A percentile compares a stretch with the other conserved stretches of the same genome.
phyloP scores from a whole-genome alignment of 2,113 vertebrate species.

The Anolis sagrei region DNA sequence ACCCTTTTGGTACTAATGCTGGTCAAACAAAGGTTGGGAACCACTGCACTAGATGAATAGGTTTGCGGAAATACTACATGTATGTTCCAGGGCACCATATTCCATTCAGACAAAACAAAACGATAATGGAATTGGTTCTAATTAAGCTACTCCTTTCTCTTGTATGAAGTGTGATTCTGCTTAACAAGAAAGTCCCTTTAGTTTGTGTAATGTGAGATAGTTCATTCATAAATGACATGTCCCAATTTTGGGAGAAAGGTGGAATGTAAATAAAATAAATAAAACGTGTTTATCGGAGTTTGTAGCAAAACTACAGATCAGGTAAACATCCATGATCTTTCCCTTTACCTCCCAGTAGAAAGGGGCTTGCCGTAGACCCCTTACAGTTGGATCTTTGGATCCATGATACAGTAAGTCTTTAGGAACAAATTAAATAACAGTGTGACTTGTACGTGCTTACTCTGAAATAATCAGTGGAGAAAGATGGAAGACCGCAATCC shows the following conservation, averaged over 20 bases:
- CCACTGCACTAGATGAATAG: no score
- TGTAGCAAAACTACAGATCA: neutral
- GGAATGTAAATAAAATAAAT: no score
- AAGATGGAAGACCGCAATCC: no score
- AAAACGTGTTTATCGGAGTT: neutral
- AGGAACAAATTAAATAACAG: neutral
- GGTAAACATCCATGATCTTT: neutral
- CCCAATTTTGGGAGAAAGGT: no score
- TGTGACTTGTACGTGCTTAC: neutral
- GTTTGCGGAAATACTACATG: neutral
- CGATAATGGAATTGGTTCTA: neutral
- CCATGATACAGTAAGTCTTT: neutral
- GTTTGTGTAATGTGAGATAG: neutral
- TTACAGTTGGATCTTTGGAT: neutral
- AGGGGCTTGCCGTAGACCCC: no score
- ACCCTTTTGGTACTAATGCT: no score
- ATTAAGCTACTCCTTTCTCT: neutral
- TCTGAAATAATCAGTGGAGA: neutral
- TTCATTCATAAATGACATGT: neutral
- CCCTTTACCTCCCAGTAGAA: neutral
- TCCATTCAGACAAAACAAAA: neutral
- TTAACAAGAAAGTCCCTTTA: neutral
- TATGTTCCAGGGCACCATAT: neutral
- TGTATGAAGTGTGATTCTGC: neutral
- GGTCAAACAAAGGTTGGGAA: no score